phyloP scores from a whole-genome alignment of 30 jellyfish, hydroid and myxozoan genomes.

The Haliclystus octoradiatus region DNA sequence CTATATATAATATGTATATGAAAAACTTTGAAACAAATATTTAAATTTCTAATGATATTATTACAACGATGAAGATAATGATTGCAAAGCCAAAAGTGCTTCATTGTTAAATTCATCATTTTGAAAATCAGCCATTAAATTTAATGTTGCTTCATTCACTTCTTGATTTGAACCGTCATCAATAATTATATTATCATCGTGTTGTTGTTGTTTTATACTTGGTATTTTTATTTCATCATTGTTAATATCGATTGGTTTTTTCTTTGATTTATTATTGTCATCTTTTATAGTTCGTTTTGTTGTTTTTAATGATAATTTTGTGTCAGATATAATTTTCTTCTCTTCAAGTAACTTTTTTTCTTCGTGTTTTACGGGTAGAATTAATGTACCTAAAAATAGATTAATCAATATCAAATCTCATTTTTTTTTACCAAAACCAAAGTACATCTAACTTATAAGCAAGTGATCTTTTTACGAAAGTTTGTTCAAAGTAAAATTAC shows the following conservation, averaged over 20 bases:
- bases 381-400: not conserved
- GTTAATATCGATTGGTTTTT: conserved; percentile 1
- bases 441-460: no score
- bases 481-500: no score
- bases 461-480: no score
- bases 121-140: conserved; percentile 61
- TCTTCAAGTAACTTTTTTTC: not conserved
- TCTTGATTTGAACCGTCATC: conserved; percentile 47
- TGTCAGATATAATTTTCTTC: not conserved
- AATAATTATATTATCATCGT: conserved; percentile 27
- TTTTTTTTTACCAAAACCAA: no score
- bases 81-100: conserved; percentile 5
- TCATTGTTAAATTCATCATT: conserved; percentile 35
- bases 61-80: not conserved
- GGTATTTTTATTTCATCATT: no score
- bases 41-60: not conserved
- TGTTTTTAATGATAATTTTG: no score
- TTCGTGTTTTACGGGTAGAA: not conserved
- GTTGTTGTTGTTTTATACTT: conserved; percentile 12
- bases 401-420: no score
- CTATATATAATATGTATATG: not conserved
- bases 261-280: conserved; percentile 1
- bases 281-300: not conserved
- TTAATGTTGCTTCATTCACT: conserved; percentile 49
- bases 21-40: not conserved